Evolutionary conservation across 2,888 invertebrate species (phyloP), one percentile per base, ranked within the genome.

Genomic region (Dasypolia templi): DNA sequence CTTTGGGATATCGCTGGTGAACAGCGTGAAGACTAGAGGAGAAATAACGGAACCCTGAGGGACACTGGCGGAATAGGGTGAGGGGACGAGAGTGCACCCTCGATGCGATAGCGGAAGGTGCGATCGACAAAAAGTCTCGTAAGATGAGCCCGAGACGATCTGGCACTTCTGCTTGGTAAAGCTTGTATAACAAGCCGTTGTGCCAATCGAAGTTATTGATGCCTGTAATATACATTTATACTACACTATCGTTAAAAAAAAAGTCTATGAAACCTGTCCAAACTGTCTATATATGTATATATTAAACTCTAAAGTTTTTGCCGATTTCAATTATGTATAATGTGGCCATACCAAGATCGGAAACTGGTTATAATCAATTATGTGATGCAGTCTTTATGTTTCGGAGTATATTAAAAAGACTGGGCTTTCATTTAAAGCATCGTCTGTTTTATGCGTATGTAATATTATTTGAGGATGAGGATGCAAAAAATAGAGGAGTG

Each of bases 301-400:
- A n/a, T n/a, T n/a, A n/a, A n/a, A n/a, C n/a, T n/a, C n/a, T n/a
- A 81, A 67, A 51, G 46, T 2, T 22, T 51, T 55, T 74, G 26
- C 61, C 51, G 55, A 81, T 65, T 72, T 55, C 22, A 9, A n/a
- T 22, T 22, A 26, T 39, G 2, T 32, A 14, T 64, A 26, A 56
- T 65, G n/a, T 58, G 64, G 56, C 19, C 49, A n/a, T n/a, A 49
- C 14, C n/a, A 39, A 53, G 42, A 65, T 44, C 11, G 2, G n/a
- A 42, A 71, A 73, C 69, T 39, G 53, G 76, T 77, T 67, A 19
- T 59, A 66, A 64, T 81, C 76, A 84, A 68, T 84, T 76, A 84
- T 70, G 65, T 46, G 55, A 74, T 67, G 71, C 66, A 64, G 19
- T 61, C n/a, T 26, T 29, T 12, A 56, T 39, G 11, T 53, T 66